phyloP scores from a whole-genome alignment of 2,888 invertebrate genomes.

The Hypena proboscidalis region DNA sequence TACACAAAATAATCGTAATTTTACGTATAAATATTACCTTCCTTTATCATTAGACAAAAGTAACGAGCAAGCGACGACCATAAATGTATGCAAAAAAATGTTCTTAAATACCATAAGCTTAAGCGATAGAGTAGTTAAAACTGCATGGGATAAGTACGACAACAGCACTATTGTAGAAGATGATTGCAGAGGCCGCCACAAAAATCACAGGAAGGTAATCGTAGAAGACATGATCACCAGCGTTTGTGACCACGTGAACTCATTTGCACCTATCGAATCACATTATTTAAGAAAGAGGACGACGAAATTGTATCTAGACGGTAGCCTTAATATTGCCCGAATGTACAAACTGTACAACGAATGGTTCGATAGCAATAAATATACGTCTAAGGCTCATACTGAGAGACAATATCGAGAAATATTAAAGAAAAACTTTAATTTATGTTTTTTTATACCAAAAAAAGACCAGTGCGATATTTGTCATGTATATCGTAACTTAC shows the following conservation, averaged over 20 bases:
- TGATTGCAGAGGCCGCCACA: background rate
- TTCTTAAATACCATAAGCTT: slow-evolving; percentile 7
- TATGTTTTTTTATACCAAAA: slow-evolving; percentile 4
- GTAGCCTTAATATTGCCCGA: slow-evolving; percentile 5
- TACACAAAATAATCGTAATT: too few relatives aligned
- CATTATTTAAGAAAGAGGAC: slow-evolving; percentile 13
- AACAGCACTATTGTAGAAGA: background rate
- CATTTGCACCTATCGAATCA: slow-evolving; percentile 16
- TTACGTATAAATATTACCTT: too few relatives aligned
- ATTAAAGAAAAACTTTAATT: slow-evolving; percentile 8
- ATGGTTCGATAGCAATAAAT: background rate
- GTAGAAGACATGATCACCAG: slow-evolving; percentile 5
- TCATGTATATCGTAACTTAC: background rate
- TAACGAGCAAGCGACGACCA: too few relatives aligned
- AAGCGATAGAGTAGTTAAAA: slow-evolving; percentile 1
- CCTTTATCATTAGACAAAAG: too few relatives aligned
- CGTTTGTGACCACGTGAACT: slow-evolving; percentile 17
- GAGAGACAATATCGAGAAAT: slow-evolving; percentile 10
- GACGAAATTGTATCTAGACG: slow-evolving; percentile 16
- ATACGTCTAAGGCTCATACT: background rate
- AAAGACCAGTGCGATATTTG: slow-evolving; percentile 6
- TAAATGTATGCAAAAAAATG: slow-evolving; percentile 12
- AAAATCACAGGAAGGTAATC: background rate
- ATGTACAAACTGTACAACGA: slow-evolving; percentile 4
- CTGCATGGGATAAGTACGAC: slow-evolving; percentile 4